Evolutionary conservation across 2,888 invertebrate species (phyloP).

Genomic region (Atethmia centrago): DNA sequence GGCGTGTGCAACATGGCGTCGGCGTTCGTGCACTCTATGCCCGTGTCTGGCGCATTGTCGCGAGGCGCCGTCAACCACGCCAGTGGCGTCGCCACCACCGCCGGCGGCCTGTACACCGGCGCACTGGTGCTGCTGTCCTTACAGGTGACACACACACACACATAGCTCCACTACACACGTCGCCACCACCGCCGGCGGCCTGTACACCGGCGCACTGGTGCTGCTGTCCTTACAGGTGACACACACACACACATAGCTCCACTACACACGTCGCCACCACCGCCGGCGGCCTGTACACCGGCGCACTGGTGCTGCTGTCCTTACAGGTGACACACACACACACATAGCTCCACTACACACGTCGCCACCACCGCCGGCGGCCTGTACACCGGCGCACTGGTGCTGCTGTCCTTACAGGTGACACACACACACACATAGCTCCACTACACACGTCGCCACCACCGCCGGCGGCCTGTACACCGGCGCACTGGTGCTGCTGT

Average conservation of each 20-base stretch:
- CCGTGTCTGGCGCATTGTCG: slow-evolving; percentile 96
- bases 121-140: slow-evolving; percentile 86
- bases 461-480: slow-evolving; percentile 94
- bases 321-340: slow-evolving; percentile 88
- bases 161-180: slow-evolving; percentile 2
- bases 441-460: slow-evolving; percentile 91
- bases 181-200: not conserved
- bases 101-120: slow-evolving; percentile 96
- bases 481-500: slow-evolving; percentile 89
- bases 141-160: slow-evolving; percentile 88
- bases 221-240: slow-evolving; percentile 76
- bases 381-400: not conserved
- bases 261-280: slow-evolving; percentile 93
- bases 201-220: slow-evolving; percentile 69
- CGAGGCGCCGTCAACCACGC: slow-evolving; percentile 98
- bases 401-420: not conserved
- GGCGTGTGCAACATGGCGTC: slow-evolving; percentile 96
- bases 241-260: not conserved
- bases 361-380: slow-evolving; percentile 8
- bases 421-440: not conserved
- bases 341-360: not conserved
- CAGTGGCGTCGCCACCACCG: slow-evolving; percentile 96
- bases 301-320: slow-evolving; percentile 88
- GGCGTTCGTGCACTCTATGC: slow-evolving; percentile 97
- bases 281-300: slow-evolving; percentile 96